Conservation (phyloP, 2,797 vertebrate species). For the Rhabdomys pumilio region DNA sequence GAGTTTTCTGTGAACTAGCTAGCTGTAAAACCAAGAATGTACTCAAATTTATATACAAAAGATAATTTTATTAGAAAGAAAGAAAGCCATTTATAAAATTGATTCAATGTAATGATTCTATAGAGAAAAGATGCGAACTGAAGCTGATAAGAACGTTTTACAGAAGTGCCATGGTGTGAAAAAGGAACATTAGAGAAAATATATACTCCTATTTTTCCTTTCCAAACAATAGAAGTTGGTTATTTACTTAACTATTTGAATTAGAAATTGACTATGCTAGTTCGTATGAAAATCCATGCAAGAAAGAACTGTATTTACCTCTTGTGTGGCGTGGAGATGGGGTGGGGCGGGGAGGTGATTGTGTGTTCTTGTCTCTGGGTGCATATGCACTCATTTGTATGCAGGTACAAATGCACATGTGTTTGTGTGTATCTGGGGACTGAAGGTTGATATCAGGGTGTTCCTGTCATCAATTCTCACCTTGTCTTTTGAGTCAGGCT, state of each 20-base stretch:
- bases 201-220: background rate
- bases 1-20: conserved; percentile 18
- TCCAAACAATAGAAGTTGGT: background rate
- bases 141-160: background rate
- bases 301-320: background rate
- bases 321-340: no score
- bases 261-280: background rate
- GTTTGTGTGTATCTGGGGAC: background rate
- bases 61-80: conserved; percentile 4
- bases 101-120: background rate
- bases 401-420: background rate
- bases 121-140: background rate
- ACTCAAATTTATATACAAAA: conserved; percentile 17
- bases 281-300: background rate
- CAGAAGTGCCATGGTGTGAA: background rate
- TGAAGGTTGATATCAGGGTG: background rate
- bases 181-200: background rate
- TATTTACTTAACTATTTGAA: conserved; percentile 9
- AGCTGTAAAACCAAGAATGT: background rate
- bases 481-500: background rate
- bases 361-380: background rate
- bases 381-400: background rate
- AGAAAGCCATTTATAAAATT: conserved; percentile 31
- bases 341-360: background rate
- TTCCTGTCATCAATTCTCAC: background rate